These are phyloP conservation scores for Apamea epomidion DNA, from an alignment of 2,888 invertebrate species.

Conservation along the genomic window DNA sequence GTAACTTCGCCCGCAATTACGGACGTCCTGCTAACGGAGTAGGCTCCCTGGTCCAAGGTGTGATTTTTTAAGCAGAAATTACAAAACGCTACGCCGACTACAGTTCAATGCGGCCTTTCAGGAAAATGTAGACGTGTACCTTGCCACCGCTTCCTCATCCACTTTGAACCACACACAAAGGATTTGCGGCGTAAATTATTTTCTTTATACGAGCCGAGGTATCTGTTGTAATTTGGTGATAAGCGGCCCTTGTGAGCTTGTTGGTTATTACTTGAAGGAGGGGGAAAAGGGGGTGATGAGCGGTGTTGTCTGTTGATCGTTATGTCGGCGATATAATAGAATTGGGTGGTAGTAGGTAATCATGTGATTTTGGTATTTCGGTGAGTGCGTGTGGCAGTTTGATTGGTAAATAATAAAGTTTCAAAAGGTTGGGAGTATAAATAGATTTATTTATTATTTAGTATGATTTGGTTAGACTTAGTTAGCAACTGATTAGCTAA, in stretches of 20 bases:
- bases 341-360: conserved; percentile 21
- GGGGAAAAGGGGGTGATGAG: conserved; percentile 21
- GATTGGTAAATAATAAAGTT: conserved; percentile 38
- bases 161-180: conserved; percentile 53
- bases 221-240: conserved; percentile 85
- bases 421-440: conserved; percentile 17
- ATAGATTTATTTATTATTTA: neutral
- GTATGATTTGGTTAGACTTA: no score
- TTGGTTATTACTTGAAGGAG: conserved; percentile 50
- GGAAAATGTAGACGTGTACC: neutral
- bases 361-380: conserved; percentile 30
- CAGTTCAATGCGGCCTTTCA: neutral
- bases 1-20: no score
- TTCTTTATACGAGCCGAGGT: conserved; percentile 83
- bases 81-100: neutral
- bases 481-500: neutral
- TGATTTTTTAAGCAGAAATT: neutral
- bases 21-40: no score
- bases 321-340: conserved; percentile 43
- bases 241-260: conserved; percentile 75
- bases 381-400: conserved; percentile 32
- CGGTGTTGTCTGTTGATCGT: conserved; percentile 35
- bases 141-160: neutral
- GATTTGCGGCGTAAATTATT: conserved; percentile 86
- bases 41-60: no score